phyloP scores from a whole-genome alignment of 2,113 vertebrate species.

The Diglossa brunneiventris region DNA sequence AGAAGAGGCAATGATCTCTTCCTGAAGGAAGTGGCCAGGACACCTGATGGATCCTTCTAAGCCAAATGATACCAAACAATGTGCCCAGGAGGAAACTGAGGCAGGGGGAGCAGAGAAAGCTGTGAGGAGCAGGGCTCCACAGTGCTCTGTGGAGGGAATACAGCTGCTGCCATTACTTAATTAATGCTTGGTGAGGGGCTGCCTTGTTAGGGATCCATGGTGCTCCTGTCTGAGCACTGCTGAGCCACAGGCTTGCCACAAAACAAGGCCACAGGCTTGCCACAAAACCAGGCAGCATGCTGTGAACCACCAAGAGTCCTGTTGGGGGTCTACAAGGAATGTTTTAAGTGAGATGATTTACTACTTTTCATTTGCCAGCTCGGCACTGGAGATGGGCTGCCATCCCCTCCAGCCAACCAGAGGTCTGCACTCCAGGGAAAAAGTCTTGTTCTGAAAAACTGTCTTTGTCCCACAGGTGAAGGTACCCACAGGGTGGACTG shows the following conservation, averaged over 20 bases:
- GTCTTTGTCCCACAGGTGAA: neutral
- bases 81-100: neutral
- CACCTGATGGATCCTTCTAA: neutral
- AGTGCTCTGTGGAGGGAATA: neutral
- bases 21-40: neutral
- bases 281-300: neutral
- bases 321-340: neutral
- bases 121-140: neutral
- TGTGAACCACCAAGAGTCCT: neutral
- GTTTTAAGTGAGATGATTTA: neutral
- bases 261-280: neutral
- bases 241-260: neutral
- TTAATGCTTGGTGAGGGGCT: neutral
- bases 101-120: neutral
- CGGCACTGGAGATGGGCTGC: accelerated
- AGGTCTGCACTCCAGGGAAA: neutral
- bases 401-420: neutral
- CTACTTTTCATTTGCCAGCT: neutral
- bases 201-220: accelerated
- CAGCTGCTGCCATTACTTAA: neutral
- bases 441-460: neutral
- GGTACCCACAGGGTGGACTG: neutral
- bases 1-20: neutral
- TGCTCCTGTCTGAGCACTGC: neutral
- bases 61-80: neutral